Evolutionary conservation across 2,888 invertebrate species (phyloP).

Genomic region (Yponomeuta cagnagella): DNA sequence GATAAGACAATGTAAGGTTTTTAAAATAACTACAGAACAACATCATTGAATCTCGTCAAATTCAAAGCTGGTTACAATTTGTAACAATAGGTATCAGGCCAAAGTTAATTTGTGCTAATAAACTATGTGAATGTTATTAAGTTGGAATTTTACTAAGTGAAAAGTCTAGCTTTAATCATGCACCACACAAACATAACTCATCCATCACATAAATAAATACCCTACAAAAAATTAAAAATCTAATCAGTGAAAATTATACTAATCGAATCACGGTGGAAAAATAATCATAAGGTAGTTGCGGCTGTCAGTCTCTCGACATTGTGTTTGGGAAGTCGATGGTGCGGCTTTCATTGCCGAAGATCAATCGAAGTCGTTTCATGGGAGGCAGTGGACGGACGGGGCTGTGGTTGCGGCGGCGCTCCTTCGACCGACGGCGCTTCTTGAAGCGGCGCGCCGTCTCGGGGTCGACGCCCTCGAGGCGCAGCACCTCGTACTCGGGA

Average conservation of each 20-base stretch:
- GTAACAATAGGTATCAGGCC: neutral
- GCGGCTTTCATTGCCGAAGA: conserved; percentile 91
- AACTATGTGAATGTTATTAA: neutral
- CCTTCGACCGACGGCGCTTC: conserved; percentile 71
- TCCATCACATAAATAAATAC: conserved; percentile 68
- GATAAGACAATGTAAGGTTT: neutral
- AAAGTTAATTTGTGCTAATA: conserved; percentile 6
- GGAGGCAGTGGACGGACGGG: conserved; percentile 79
- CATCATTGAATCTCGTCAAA: neutral
- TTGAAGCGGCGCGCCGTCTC: conserved; percentile 73
- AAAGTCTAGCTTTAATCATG: conserved; percentile 10
- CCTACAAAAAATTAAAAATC: conserved; percentile 56
- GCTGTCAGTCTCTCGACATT: conserved; percentile 76
- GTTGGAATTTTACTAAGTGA: neutral
- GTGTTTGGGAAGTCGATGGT: conserved; percentile 91
- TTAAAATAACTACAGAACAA: neutral
- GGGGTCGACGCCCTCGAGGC: conserved; percentile 84
- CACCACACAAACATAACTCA: conserved; percentile 11
- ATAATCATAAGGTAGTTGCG: conserved; percentile 58
- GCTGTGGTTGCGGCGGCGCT: conserved; percentile 68
- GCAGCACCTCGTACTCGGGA: conserved; percentile 89
- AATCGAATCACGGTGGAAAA: conserved; percentile 72
- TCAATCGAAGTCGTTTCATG: conserved; percentile 89
- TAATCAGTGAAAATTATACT: conserved; percentile 70
- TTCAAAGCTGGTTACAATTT: neutral